Evolutionary conservation across 2,797 vertebrate species (phyloP).

Genomic region (Alfaro cultratus): DNA sequence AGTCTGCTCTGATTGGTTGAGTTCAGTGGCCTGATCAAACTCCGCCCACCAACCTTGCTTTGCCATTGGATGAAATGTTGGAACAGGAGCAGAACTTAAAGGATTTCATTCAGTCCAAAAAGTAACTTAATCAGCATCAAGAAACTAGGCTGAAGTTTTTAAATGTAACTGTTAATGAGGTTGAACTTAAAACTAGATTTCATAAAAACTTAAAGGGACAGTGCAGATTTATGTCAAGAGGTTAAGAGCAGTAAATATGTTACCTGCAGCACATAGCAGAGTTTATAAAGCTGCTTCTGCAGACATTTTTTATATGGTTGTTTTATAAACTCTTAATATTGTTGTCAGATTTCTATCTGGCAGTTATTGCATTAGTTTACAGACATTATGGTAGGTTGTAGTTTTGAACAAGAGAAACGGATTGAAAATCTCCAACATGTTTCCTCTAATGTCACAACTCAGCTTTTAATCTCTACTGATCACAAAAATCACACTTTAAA

Average conservation of each 20-base stretch:
- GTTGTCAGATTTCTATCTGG: too few relatives aligned
- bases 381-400: not conserved
- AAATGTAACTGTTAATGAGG: not conserved
- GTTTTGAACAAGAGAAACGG: not conserved
- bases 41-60: not conserved
- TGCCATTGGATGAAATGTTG: not conserved
- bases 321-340: not conserved
- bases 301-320: not conserved
- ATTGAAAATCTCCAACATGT: not conserved
- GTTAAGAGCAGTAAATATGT: not conserved
- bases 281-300: not conserved
- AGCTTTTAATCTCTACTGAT: not conserved
- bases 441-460: not conserved
- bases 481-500: not conserved
- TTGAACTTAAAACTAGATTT: not conserved
- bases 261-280: not conserved
- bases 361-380: not conserved
- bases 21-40: not conserved
- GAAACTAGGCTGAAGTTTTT: not conserved
- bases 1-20: conserved; percentile 5
- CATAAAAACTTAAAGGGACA: not conserved
- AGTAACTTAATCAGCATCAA: not conserved
- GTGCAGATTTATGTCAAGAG: not conserved
- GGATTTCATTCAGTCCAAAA: not conserved
- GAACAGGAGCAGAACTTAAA: not conserved